Conservation (phyloP, 1,140 invertebrate genomes). For the Pantala flavescens region DNA sequence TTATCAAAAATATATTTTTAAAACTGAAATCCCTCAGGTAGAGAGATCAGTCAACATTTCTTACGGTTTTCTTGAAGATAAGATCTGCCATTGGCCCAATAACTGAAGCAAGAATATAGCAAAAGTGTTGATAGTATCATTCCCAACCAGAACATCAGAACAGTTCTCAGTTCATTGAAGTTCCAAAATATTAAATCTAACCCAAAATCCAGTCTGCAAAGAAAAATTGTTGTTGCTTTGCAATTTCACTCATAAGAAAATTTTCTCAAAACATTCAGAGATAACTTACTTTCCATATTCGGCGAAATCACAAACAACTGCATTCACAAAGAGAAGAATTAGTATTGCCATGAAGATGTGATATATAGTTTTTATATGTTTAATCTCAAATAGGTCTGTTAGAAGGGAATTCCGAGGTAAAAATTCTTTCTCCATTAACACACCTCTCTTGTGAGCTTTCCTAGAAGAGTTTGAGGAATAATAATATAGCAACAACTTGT, state of each 20-base stretch:
- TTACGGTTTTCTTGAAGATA: conserved; percentile 32
- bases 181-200: conserved; percentile 41
- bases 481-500: no score
- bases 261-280: background rate
- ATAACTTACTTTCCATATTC: conserved; percentile 60
- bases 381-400: conserved; percentile 65
- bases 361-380: conserved; percentile 71
- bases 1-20: no score
- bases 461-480: conserved; percentile 17
- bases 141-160: conserved; percentile 42
- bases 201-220: conserved; percentile 41
- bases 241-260: conserved; percentile 11
- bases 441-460: conserved; percentile 28
- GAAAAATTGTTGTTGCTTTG: conserved; percentile 13
- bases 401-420: conserved; percentile 56
- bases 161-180: conserved; percentile 45
- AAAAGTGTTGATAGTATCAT: conserved; percentile 41
- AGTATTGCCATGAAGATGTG: conserved; percentile 74
- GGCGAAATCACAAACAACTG: conserved; percentile 57
- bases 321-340: conserved; percentile 61
- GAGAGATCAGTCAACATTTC: conserved; percentile 9
- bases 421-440: conserved; percentile 53
- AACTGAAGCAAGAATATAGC: conserved; percentile 42
- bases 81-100: conserved; percentile 38
- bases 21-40: background rate